Evolutionary conservation across 2,888 invertebrate species (phyloP).

Genomic region (Mesorhabditis belari): DNA sequence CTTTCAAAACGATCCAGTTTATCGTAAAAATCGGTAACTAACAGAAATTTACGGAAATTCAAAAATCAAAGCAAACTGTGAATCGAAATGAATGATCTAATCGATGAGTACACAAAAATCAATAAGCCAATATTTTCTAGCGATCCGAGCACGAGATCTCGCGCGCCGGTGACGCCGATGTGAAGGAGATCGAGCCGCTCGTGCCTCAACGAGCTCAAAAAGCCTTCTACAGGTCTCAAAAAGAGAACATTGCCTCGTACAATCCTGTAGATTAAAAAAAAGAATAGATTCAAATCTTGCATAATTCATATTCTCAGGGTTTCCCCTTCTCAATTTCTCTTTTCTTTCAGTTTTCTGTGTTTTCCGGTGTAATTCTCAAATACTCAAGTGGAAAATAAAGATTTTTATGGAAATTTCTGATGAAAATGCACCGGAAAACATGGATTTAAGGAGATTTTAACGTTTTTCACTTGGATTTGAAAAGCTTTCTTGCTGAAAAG

Average conservation of each 20-base stretch:
- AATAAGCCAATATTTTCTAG: not conserved
- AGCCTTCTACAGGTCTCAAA: constrained; percentile 52
- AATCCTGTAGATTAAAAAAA: constrained; percentile 39
- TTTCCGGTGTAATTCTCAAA: not conserved
- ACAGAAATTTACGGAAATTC: constrained; percentile 2
- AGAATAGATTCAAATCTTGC: not conserved
- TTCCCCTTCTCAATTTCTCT: not conserved
- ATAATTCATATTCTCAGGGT: not conserved
- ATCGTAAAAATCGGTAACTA: no score
- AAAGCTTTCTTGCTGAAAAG: no score
- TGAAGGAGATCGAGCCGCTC: constrained; percentile 27
- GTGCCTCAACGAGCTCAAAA: constrained; percentile 46
- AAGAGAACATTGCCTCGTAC: constrained; percentile 48
- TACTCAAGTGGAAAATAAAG: no score
- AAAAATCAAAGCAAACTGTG: not conserved
- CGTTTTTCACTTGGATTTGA: no score
- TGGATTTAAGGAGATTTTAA: no score
- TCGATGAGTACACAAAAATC: not conserved
- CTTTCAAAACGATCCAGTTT: no score
- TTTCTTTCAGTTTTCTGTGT: not conserved
- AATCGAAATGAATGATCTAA: not conserved
- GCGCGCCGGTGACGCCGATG: constrained; percentile 30
- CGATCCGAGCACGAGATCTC: constrained; percentile 38
- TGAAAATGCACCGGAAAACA: not conserved
- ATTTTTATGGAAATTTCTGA: not conserved